Evolutionary conservation across 2,113 vertebrate species (phyloP).

Genomic region (Sialia sialis): DNA sequence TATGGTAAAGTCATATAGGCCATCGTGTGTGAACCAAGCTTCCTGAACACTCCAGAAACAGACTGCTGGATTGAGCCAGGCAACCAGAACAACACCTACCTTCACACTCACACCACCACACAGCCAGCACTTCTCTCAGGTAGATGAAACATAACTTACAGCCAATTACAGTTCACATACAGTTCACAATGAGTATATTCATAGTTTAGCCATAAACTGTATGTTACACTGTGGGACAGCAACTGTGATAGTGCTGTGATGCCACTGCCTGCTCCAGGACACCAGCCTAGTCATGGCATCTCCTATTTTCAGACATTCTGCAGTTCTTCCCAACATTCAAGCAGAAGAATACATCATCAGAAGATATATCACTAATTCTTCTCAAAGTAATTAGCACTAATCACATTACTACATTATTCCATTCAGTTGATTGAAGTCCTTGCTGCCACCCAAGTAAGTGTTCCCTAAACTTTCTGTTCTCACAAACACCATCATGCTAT

Average conservation of each 20-base stretch:
- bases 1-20: background rate
- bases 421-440: background rate
- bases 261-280: background rate
- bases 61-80: background rate
- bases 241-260: background rate
- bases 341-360: background rate
- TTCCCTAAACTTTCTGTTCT: background rate
- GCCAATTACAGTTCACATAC: background rate
- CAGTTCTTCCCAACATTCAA: background rate
- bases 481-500: background rate
- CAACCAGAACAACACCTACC: background rate
- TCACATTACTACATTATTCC: background rate
- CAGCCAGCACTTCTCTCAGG: background rate
- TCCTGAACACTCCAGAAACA: background rate
- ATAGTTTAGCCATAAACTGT: background rate
- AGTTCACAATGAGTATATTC: background rate
- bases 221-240: background rate
- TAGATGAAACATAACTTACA: background rate
- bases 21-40: background rate
- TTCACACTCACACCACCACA: background rate
- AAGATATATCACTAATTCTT: background rate
- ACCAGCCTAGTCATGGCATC: background rate
- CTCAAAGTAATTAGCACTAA: background rate
- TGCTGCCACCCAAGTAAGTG: background rate
- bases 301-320: background rate